Base-by-base conservation (phyloP, 1,140 invertebrate genomes). In the Bradynema listronoti region DNA sequence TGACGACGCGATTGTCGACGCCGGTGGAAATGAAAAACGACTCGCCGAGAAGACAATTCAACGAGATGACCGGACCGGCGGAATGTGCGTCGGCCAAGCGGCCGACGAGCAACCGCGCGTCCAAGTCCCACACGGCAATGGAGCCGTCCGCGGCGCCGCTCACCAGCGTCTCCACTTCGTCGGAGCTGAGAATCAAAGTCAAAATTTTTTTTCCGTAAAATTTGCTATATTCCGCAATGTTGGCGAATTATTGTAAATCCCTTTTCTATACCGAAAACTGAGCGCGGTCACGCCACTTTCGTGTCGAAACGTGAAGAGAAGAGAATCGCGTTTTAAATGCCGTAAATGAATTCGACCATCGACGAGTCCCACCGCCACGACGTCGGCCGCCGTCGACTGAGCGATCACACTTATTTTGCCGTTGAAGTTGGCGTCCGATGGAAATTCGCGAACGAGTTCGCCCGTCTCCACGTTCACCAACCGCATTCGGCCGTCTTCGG, bases 61-160 rank as follows among this genome's bases (percentile, higher is more conserved):
- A 16, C 41, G 60, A 63, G 11, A 25, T 41, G 43, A 69, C 58
- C 32, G 16, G 24, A 11, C 58, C 58, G 16, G 27, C 39, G 7
- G 34, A 27, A 33, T 69, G 67, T 22, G 63, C 69, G 22, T 52
- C 32, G 16, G 52, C 42, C 11, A 39, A 29, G 25, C 63, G 69
- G 6, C 63, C 67, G 27, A 69, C 42, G 22, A 69, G 42, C 30
- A 52, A 42, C n/a, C 52, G 46, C 29, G 71, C 69, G 43, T 69
- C 68, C 16, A 69, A 56, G 47, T 69, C 68, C 67, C 67, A 69
- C 22, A 69, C 9, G 43, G 67, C 65, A 33, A 69, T 50, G 22
- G 64, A 52, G 9, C 67, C 67, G 24, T 66, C 67, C 9, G 64
- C 42, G 30, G 66, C 68, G 19, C 55, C 56, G 24, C 51, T 60